These are phyloP conservation scores for Fistularia commersonii DNA, from an alignment of 2,797 vertebrate species.

Conservation along the genomic window DNA sequence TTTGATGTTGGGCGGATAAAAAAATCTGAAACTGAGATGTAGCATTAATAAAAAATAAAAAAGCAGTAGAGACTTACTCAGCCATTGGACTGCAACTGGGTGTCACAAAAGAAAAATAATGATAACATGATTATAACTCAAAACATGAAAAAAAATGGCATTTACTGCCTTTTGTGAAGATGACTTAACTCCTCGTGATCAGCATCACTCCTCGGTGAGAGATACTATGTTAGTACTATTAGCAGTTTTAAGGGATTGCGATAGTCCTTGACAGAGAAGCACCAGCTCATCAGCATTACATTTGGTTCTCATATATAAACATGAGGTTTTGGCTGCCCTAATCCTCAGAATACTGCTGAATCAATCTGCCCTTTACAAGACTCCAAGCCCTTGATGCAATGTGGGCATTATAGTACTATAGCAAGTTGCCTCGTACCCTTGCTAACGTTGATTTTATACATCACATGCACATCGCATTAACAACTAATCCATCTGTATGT, in stretches of 20 bases:
- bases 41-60: too few relatives aligned
- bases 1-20: constrained; percentile 2
- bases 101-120: too few relatives aligned
- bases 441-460: constrained; percentile 31
- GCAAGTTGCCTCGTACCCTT: constrained; percentile 16
- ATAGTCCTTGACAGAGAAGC: constrained; percentile 28
- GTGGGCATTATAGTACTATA: constrained; percentile 38
- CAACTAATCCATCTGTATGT: constrained; percentile 19
- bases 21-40: neutral
- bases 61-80: too few relatives aligned
- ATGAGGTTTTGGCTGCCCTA: constrained; percentile 54
- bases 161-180: too few relatives aligned
- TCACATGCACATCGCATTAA: constrained; percentile 37
- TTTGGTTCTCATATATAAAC: constrained; percentile 66
- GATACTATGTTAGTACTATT: constrained; percentile 41
- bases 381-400: constrained; percentile 37
- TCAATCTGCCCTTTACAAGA: constrained; percentile 55
- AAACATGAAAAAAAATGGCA: too few relatives aligned
- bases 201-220: constrained; percentile 17
- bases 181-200: neutral
- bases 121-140: too few relatives aligned
- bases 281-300: constrained; percentile 55
- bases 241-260: constrained; percentile 41
- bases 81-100: too few relatives aligned
- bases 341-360: constrained; percentile 57